phyloP scores from a whole-genome alignment of 2,113 vertebrate genomes.

The Gymnogyps californianus region DNA sequence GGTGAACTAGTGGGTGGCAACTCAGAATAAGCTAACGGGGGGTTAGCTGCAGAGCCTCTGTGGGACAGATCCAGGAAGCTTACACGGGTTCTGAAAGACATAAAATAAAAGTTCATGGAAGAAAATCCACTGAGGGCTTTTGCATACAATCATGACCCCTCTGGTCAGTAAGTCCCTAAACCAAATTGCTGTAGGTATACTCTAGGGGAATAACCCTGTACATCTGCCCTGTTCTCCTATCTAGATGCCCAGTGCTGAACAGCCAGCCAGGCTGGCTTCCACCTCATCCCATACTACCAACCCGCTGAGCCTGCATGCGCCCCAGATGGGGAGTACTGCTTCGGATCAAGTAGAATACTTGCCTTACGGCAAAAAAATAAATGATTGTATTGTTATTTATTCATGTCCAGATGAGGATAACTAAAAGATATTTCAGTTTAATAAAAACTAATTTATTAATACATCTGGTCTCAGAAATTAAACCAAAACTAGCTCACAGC shows the following conservation, averaged over 20 bases:
- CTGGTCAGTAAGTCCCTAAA: not conserved
- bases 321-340: not conserved
- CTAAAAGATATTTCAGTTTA: not conserved
- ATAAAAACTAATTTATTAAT: not conserved
- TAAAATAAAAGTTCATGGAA: not conserved
- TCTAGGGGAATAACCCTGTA: not conserved
- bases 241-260: not conserved
- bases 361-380: not conserved
- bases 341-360: not conserved
- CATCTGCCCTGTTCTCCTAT: not conserved
- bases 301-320: rapidly evolving
- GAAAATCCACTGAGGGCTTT: not conserved
- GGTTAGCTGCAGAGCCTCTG: not conserved
- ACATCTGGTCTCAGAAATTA: not conserved
- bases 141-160: not conserved
- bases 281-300: not conserved
- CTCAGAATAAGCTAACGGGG: not conserved
- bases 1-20: not conserved
- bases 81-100: not conserved
- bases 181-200: not conserved
- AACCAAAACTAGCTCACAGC: not conserved
- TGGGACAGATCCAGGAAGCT: not conserved
- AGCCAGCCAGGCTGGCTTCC: not conserved
- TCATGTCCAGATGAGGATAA: not conserved
- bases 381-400: not conserved